A percentile compares a stretch with the other conserved stretches of the same genome.
These are phyloP conservation scores for Caenorhabditis sinica DNA, from an alignment of 2,888 invertebrate species.

Conservation along the genomic window DNA sequence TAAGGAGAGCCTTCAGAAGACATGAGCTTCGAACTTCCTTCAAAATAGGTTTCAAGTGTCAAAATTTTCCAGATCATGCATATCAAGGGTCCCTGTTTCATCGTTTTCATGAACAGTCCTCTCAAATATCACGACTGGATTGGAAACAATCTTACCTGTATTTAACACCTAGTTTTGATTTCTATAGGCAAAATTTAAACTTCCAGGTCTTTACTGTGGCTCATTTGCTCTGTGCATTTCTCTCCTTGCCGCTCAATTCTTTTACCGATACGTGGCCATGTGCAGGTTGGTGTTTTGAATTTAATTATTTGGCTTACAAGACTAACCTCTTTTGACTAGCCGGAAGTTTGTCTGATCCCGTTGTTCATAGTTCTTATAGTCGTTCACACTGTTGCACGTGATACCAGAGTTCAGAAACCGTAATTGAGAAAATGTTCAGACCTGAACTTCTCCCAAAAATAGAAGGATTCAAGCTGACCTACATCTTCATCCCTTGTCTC, in stretches of 20 bases:
- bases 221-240: conserved; percentile 54
- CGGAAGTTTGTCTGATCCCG: not conserved
- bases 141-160: conserved; percentile 40
- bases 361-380: too few relatives aligned
- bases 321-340: too few relatives aligned
- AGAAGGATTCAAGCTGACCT: conserved; percentile 37
- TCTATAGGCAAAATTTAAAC: not conserved
- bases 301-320: not conserved
- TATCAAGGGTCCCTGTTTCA: conserved; percentile 52
- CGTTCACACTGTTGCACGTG: too few relatives aligned
- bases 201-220: conserved; percentile 53
- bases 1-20: not conserved
- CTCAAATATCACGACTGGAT: conserved; percentile 49
- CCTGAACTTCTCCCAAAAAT: conserved; percentile 36
- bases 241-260: conserved; percentile 49
- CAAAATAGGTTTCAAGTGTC: too few relatives aligned
- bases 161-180: not conserved
- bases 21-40: too few relatives aligned
- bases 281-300: conserved; percentile 13
- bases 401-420: not conserved
- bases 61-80: conserved; percentile 54
- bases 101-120: conserved; percentile 49
- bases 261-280: conserved; percentile 46
- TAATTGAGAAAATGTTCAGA: not conserved
- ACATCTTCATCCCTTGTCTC: conserved; percentile 50